phyloP scores from a whole-genome alignment of 2,888 invertebrate genomes.

The Mycalesis mineus region DNA sequence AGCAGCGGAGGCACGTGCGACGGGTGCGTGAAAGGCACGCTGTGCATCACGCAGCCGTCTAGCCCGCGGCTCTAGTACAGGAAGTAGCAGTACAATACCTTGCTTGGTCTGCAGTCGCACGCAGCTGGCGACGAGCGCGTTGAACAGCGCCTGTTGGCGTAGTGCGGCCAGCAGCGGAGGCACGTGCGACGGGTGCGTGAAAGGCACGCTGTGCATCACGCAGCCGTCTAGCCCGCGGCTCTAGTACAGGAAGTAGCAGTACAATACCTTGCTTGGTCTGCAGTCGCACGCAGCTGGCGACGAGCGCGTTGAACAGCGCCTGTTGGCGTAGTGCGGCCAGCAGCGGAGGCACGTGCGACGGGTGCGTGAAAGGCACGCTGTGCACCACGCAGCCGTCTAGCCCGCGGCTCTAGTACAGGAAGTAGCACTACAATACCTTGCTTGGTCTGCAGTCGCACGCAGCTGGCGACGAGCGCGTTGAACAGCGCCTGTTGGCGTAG shows the following conservation, averaged over 20 bases:
- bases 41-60: constrained; percentile 86
- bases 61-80: no score
- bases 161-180: no score
- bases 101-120: no score
- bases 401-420: no score
- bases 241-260: constrained; percentile 95
- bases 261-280: constrained; percentile 44
- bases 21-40: constrained; percentile 95
- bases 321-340: constrained; percentile 91
- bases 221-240: constrained; percentile 83
- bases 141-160: constrained; percentile 94
- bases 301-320: constrained; percentile 92
- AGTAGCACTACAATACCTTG: no score
- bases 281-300: constrained; percentile 59
- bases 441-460: no score
- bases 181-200: no score
- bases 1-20: constrained; percentile 93
- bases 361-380: constrained; percentile 95
- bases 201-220: neutral
- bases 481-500: constrained; percentile 92
- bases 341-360: constrained; percentile 93
- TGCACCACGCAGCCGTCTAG: constrained; percentile 86
- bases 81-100: no score
- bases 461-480: no score
- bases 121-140: no score